Evolutionary conservation across 1,140 invertebrate genomes (phyloP).

Genomic region (Teleopsis dalmanni): DNA sequence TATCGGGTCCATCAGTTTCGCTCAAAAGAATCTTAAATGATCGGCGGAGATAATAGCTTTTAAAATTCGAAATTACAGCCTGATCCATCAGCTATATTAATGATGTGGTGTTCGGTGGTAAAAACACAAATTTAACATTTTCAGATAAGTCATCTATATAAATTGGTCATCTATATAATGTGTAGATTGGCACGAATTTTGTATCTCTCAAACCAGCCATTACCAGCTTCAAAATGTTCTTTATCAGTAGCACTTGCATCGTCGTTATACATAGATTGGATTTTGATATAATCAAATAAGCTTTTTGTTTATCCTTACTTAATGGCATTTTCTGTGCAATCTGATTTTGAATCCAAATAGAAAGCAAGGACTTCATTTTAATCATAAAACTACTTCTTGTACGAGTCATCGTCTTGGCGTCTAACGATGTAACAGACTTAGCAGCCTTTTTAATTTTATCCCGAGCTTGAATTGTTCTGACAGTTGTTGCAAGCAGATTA

Average conservation of each 20-base stretch:
- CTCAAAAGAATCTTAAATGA: conserved; percentile 10
- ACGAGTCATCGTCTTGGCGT: too few species aligned
- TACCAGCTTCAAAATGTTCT: conserved; percentile 16
- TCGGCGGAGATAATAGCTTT: conserved; percentile 34
- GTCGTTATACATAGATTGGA: conserved; percentile 14
- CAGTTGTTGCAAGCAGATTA: too few species aligned
- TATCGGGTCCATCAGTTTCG: conserved; percentile 10
- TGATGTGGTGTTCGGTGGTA: conserved; percentile 35
- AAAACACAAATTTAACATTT: conserved; percentile 25
- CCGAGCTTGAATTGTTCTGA: too few species aligned
- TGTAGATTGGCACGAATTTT: conserved; percentile 23
- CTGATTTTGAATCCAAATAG: conserved; percentile 24
- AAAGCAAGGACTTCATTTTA: too few species aligned
- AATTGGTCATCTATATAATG: conserved; percentile 29
- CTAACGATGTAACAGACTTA: too few species aligned
- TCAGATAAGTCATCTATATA: conserved; percentile 15
- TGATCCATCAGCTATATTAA: conserved; percentile 41
- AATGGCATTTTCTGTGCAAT: conserved; percentile 20
- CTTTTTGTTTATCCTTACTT: conserved; percentile 23
- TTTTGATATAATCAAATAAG: conserved; percentile 24
- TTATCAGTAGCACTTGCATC: conserved; percentile 2
- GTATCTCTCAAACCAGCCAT: conserved; percentile 23
- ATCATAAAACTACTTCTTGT: too few species aligned
- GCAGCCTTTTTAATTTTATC: too few species aligned
- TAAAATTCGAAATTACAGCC: conserved; percentile 36